phyloP scores from a whole-genome alignment of 2,113 vertebrate genomes.

The Oncorhynchus gorbuscha region DNA sequence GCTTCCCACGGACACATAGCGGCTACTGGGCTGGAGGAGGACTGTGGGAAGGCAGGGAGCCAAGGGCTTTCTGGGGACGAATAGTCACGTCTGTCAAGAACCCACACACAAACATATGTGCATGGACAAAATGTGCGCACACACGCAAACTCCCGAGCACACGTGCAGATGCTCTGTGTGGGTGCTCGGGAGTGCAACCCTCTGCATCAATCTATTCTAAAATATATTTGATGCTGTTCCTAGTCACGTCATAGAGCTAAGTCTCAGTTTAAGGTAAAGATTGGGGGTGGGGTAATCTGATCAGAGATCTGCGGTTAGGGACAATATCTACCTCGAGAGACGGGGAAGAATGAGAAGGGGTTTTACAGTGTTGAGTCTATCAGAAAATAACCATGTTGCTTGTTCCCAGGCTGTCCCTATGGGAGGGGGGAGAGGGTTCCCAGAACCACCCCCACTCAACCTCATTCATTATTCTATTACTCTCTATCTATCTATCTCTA shows the following conservation, averaged over 20 bases:
- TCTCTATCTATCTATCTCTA: too few species aligned
- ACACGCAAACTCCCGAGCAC: neutral
- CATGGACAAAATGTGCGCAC: neutral
- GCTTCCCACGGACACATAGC: conserved; percentile 33
- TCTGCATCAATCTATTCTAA: too few species aligned
- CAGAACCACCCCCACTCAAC: conserved; percentile 11
- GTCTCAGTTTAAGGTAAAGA: too few species aligned
- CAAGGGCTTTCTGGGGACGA: conserved; percentile 12
- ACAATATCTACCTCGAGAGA: neutral
- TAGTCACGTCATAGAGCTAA: too few species aligned
- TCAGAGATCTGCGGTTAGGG: too few species aligned
- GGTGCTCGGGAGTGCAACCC: too few species aligned
- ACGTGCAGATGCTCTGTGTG: neutral
- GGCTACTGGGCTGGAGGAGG: neutral
- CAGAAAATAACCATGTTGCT: conserved; percentile 31
- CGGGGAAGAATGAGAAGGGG: conserved; percentile 11
- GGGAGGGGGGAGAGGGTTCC: neutral
- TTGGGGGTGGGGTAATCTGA: too few species aligned
- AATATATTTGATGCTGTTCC: too few species aligned
- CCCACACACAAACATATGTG: conserved; percentile 42
- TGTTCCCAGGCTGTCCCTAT: conserved; percentile 46
- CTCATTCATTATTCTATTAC: neutral
- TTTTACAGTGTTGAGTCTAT: conserved; percentile 5
- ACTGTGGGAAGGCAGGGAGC: conserved; percentile 39
- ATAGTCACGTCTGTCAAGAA: conserved; percentile 16